Conservation (phyloP, 2,888 invertebrate species). For the Hypena proboscidalis region DNA sequence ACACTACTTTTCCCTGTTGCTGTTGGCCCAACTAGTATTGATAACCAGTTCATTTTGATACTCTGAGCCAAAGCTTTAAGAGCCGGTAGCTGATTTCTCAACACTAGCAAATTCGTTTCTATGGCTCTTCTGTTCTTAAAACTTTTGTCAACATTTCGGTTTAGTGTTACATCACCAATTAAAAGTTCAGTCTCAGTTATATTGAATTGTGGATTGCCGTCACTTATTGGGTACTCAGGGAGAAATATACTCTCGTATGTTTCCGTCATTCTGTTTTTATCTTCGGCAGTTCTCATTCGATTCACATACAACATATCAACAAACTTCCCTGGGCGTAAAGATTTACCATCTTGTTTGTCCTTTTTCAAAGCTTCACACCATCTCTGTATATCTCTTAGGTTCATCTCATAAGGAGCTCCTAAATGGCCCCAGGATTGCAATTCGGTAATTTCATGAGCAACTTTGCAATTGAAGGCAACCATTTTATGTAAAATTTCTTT, state of each 20-base stretch:
- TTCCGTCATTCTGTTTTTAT: slow-evolving; percentile 89
- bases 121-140: slow-evolving; percentile 64
- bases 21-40: slow-evolving; percentile 93
- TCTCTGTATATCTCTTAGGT: slow-evolving; percentile 96
- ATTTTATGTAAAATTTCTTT: slow-evolving; percentile 87
- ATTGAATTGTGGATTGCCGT: slow-evolving; percentile 84
- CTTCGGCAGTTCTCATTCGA: slow-evolving; percentile 92
- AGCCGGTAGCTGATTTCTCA: slow-evolving; percentile 86
- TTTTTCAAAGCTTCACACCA: slow-evolving; percentile 93
- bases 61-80: slow-evolving; percentile 94
- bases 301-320: slow-evolving; percentile 94
- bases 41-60: slow-evolving; percentile 96
- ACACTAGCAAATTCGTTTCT: slow-evolving; percentile 73
- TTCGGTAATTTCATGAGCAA: slow-evolving; percentile 87
- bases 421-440: slow-evolving; percentile 89
- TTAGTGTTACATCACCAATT: slow-evolving; percentile 87
- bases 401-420: slow-evolving; percentile 98
- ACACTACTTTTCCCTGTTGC: slow-evolving; percentile 93
- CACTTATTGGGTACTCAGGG: slow-evolving; percentile 77
- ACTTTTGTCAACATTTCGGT: slow-evolving; percentile 68
- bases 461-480: slow-evolving; percentile 90
- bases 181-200: slow-evolving; percentile 85
- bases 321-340: slow-evolving; percentile 84
- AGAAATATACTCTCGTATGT: slow-evolving; percentile 79
- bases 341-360: slow-evolving; percentile 54